These are phyloP conservation scores for Rhinolophus sinicus DNA, from an alignment of 2,113 vertebrate genomes.

Conservation along the genomic window DNA sequence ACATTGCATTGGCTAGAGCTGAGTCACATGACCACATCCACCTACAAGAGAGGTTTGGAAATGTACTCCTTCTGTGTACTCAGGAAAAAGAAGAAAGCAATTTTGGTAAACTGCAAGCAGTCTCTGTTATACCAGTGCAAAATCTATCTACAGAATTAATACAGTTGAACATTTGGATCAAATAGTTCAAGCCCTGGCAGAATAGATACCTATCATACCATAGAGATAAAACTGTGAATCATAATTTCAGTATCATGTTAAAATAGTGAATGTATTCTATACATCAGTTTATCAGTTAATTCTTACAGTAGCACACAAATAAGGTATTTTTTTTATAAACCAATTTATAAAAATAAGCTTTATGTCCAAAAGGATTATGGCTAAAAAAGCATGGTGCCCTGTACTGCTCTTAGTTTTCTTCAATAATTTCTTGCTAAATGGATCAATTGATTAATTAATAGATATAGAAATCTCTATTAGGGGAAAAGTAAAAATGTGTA, in stretches of 20 bases:
- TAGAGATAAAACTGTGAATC: not conserved
- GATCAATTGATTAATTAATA: not conserved
- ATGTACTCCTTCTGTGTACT: not conserved
- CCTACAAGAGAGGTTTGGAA: not conserved
- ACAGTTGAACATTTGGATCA: not conserved
- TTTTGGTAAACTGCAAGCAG: not conserved
- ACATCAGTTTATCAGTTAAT: not conserved
- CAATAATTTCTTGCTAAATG: not conserved
- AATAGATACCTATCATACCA: not conserved
- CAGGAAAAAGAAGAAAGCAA: not conserved
- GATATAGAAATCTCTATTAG: not conserved
- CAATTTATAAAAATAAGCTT: not conserved
- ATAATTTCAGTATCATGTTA: conserved; percentile 14
- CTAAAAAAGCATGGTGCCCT: not conserved
- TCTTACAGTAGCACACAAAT: not conserved
- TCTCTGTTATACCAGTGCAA: not conserved
- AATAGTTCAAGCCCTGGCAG: not conserved
- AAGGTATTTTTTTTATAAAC: not conserved
- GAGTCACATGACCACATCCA: not conserved
- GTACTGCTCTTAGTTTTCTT: not conserved
- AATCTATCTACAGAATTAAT: not conserved
- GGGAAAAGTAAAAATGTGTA: not conserved
- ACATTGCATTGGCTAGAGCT: not conserved
- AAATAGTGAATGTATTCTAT: not conserved
- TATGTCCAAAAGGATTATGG: not conserved